A percentile compares a stretch with the other conserved stretches of the same genome.
phyloP scores from a whole-genome alignment of 1,140 invertebrate genomes.

The Cyrtorhinus lividipennis region DNA sequence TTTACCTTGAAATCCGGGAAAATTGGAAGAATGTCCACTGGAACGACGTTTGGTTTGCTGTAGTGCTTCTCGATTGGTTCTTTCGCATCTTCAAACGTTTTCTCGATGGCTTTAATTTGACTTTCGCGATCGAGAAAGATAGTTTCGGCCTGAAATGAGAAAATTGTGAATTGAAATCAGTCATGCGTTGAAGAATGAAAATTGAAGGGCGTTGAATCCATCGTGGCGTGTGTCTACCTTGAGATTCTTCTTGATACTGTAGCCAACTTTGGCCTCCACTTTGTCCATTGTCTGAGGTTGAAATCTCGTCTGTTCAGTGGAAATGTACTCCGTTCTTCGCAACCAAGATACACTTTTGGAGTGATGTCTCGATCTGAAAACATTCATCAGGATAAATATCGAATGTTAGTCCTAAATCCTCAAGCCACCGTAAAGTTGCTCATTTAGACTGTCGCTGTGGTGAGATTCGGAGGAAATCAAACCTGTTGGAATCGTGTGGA shows the following conservation, averaged over 20 bases:
- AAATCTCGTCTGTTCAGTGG: conserved; percentile 93
- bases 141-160: conserved; percentile 60
- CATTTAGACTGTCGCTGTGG: too few relatives aligned
- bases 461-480: too few relatives aligned
- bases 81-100: conserved; percentile 90
- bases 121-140: conserved; percentile 93
- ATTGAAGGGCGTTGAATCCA: too few relatives aligned
- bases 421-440: too few relatives aligned
- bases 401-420: too few relatives aligned
- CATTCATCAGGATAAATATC: too few relatives aligned
- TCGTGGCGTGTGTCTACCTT: too few relatives aligned
- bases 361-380: conserved; percentile 63
- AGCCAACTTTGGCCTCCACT: conserved; percentile 95
- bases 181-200: too few relatives aligned
- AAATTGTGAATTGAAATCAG: too few relatives aligned
- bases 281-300: conserved; percentile 91
- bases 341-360: conserved; percentile 91
- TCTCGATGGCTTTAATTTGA: conserved; percentile 95
- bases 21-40: conserved; percentile 77
- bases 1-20: conserved; percentile 83
- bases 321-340: conserved; percentile 96
- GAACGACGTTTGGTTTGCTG: conserved; percentile 81
- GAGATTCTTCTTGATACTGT: conserved; percentile 89
- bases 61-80: conserved; percentile 80
- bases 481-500: conserved; percentile 73